Percentiles rank a stretch among this genome's conserved stretches.
Conservation (phyloP, 2,888 invertebrate species). For the Drosophila meridionalis region DNA sequence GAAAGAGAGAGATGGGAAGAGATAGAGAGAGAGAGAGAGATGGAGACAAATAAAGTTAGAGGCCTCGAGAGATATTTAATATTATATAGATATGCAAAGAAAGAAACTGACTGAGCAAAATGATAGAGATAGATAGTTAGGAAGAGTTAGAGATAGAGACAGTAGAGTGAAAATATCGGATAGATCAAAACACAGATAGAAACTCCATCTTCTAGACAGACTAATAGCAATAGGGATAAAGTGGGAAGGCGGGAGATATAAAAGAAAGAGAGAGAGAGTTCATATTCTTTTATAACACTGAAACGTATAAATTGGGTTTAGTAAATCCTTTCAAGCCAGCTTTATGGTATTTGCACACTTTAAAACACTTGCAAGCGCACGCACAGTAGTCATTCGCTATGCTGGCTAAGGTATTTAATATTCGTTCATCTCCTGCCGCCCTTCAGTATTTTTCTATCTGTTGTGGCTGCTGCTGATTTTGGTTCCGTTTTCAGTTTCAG, state of each 20-base stretch:
- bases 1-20: no score
- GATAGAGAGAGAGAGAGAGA: not conserved
- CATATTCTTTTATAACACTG: not conserved
- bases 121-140: not conserved
- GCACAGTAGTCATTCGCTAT: not conserved
- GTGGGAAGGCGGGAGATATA: no score
- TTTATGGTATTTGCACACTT: not conserved
- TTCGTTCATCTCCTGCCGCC: not conserved
- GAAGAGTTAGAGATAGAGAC: not conserved
- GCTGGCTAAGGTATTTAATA: not conserved
- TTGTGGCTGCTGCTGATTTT: slow-evolving; percentile 6
- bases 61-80: no score
- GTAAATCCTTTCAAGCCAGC: not conserved
- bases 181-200: no score
- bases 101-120: not conserved
- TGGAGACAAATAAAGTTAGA: not conserved
- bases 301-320: not conserved
- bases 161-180: no score
- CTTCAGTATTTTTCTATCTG: slow-evolving; percentile 1
- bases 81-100: no score
- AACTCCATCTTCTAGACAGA: no score
- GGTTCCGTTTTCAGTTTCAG: slow-evolving; percentile 31
- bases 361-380: not conserved
- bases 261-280: not conserved
- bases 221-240: no score